phyloP scores from a whole-genome alignment of 1,140 invertebrate species.

The Lerema accius region DNA sequence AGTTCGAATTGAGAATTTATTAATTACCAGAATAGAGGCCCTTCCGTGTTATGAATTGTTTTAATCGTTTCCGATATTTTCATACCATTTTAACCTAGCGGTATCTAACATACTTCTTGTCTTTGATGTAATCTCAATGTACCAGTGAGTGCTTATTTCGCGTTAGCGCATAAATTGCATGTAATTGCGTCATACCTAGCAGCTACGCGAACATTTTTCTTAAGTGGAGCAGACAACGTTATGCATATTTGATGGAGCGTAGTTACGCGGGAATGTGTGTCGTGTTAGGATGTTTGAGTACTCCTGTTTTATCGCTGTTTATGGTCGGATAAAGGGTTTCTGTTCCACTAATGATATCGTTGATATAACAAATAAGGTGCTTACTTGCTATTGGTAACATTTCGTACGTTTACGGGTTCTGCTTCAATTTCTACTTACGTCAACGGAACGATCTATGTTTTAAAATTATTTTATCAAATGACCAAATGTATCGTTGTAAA shows the following conservation, averaged over 20 bases:
- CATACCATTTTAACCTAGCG: too few species aligned
- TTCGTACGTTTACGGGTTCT: too few species aligned
- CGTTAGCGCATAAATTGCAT: slow-evolving; percentile 42
- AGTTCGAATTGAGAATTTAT: too few species aligned
- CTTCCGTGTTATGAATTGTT: too few species aligned
- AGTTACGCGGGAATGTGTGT: slow-evolving; percentile 35
- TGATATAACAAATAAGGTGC: background rate
- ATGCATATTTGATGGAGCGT: slow-evolving; percentile 64
- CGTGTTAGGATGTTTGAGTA: slow-evolving; percentile 15
- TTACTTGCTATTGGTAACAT: too few species aligned
- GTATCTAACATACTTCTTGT: too few species aligned
- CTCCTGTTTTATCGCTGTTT: slow-evolving; percentile 2
- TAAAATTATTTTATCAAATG: too few species aligned
- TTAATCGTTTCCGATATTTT: too few species aligned
- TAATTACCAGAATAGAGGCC: too few species aligned
- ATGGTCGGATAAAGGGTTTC: background rate
- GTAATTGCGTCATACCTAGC: slow-evolving; percentile 51
- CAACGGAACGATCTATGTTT: too few species aligned
- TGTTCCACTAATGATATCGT: background rate
- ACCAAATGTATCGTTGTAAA: too few species aligned
- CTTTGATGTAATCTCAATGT: slow-evolving; percentile 20
- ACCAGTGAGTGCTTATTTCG: slow-evolving; percentile 36
- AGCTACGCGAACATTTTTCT: slow-evolving; percentile 60
- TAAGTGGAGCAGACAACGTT: slow-evolving; percentile 56
- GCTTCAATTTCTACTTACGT: too few species aligned